These are phyloP conservation scores for Dioctria linearis DNA, from an alignment of 2,888 invertebrate species.

Conservation along the genomic window DNA sequence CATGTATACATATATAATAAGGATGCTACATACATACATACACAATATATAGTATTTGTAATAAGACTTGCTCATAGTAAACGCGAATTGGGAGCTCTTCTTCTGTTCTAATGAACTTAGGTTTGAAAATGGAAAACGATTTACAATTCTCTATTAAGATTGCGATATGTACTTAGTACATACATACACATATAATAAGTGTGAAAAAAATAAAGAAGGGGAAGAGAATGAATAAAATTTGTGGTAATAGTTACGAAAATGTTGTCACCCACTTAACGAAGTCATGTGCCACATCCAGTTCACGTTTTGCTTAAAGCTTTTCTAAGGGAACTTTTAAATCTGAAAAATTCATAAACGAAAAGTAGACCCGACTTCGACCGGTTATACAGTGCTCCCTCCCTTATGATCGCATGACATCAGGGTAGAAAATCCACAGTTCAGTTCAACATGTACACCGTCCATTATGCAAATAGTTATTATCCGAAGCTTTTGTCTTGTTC, in stretches of 20 bases:
- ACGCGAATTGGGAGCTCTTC: not conserved
- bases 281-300: slow-evolving; percentile 3
- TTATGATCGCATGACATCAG: not conserved
- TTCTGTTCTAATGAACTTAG: not conserved
- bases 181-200: not conserved
- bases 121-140: slow-evolving; percentile 1
- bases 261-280: slow-evolving; percentile 50
- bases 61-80: not conserved
- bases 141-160: not conserved
- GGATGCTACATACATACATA: not conserved
- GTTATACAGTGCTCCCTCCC: not conserved
- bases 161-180: not conserved
- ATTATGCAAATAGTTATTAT: slow-evolving; percentile 59
- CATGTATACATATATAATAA: not conserved
- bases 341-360: slow-evolving; percentile 49
- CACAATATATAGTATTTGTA: not conserved
- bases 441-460: slow-evolving; percentile 50
- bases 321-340: slow-evolving; percentile 31
- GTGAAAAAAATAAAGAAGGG: not conserved
- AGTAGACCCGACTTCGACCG: not conserved
- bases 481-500: slow-evolving; percentile 56
- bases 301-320: slow-evolving; percentile 26
- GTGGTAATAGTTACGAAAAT: slow-evolving; percentile 36
- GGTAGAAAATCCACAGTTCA: slow-evolving; percentile 26
- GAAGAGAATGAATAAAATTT: not conserved